phyloP scores from a whole-genome alignment of 2,113 vertebrate genomes.

The Sorex fumeus region DNA sequence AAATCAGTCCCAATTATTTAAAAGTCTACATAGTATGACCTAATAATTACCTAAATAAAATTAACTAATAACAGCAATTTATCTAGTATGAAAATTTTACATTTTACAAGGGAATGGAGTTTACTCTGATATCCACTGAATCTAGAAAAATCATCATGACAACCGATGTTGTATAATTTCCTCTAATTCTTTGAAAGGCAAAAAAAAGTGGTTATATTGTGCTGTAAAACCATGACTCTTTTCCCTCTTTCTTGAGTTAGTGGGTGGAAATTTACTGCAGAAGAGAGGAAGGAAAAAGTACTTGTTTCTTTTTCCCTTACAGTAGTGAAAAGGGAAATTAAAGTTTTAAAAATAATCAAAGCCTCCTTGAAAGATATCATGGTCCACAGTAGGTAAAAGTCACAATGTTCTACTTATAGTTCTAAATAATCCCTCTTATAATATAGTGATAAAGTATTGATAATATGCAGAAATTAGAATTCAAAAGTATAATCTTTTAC shows the following conservation, averaged over 20 bases:
- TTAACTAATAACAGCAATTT: background rate
- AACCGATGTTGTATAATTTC: conserved; percentile 35
- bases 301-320: conserved; percentile 40
- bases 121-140: accelerated
- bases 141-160: background rate
- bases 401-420: conserved; percentile 63
- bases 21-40: background rate
- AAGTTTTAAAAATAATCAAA: conserved; percentile 69
- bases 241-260: conserved; percentile 44
- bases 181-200: background rate
- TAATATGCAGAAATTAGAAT: conserved; percentile 3
- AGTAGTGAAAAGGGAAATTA: background rate
- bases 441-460: conserved; percentile 13
- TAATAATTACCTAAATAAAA: conserved; percentile 2
- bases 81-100: background rate
- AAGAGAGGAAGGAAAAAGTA: conserved; percentile 38
- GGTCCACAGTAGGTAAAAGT: background rate
- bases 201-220: conserved; percentile 46
- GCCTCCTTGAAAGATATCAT: conserved; percentile 5
- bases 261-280: conserved; percentile 51
- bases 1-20: background rate
- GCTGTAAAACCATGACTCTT: conserved; percentile 49
- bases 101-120: background rate
- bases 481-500: background rate
- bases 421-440: conserved; percentile 12